Base-by-base conservation (phyloP, 2,888 invertebrate genomes). In the Epsilonema sp. region DNA sequence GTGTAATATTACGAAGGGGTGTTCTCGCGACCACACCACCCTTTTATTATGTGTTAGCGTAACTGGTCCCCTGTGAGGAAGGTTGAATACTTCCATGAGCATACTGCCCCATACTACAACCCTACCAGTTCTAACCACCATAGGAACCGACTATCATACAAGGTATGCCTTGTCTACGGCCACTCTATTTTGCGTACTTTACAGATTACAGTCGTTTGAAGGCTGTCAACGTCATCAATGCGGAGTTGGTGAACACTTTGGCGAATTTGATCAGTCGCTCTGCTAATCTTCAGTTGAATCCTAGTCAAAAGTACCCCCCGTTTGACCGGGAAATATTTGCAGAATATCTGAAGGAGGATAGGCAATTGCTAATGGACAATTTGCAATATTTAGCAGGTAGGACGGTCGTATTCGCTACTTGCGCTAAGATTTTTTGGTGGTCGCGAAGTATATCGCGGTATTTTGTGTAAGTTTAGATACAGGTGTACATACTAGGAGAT, bases 221-320 rank as follows among this genome's bases (percentile, higher is more conserved):
- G 65, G 73, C 82, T 44, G 65, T 77, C 36, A 75, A 80, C 56
- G 74, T 79, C 46, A 70, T 84, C 21, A 92, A 94, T 71, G 74
- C 82, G 0, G 89, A 92, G 65, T 70, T 94, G 48, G 89, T 86
- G 2, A 83, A 90, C 66, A 84, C 82, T 0, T 67, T 90, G 20
- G 92, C 90, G 23, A 94, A 94, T 73, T 73, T 94, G 45, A 72
- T 84, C 50, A 79, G 76, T 47, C 76, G 92, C 20, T 81, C 80
- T 60, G 77, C 79, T 53, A 80, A 81, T 20, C 70, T 70, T 50
- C 70, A 77, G 3, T 70, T 92, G 46, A 92, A 92, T 75, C 79
- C 80, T n/a, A 66, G 71, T 11, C 78, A 76, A 60, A 73, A 76
- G 60, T 78, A 80, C 67, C 84, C 86, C 1, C 56, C 70, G 31